Base-by-base conservation (phyloP, 2,888 invertebrate genomes). In the Lumbricus terrestris region DNA sequence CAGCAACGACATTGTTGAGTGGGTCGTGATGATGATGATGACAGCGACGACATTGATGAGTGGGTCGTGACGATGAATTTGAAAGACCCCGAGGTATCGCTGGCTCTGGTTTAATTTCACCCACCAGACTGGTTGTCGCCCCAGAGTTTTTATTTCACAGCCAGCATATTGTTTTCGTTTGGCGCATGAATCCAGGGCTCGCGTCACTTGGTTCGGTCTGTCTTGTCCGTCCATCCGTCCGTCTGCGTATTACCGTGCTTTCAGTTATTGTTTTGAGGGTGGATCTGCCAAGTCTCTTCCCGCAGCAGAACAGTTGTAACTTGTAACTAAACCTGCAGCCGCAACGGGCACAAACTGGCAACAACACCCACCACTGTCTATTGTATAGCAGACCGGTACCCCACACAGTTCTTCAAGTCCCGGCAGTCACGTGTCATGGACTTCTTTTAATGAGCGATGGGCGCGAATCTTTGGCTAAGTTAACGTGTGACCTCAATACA, bases 131-230 rank as follows among this genome's bases (percentile, higher is more conserved):
- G 8, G 8, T 69, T 69, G n/a, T n/a, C 69, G 69, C 69, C 69
- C 69, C 11, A 69, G 69, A 69, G 69, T n/a, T 69, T 69, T 69
- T 69, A n/a, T n/a, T 69, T 69, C 69, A 69, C 69, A 69, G 29
- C n/a, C 69, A n/a, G n/a, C n/a, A n/a, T n/a, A n/a, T 69, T 69
- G 69, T 69, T 69, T n/a, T 69, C 69, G n/a, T 69, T 69, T 69
- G 29, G 69, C 69, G 69, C n/a, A n/a, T n/a, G n/a, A 69, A 69
- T 69, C 29, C 69, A 69, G 69, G 69, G 69, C 29, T 69, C 6
- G 29, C n/a, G 4, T 6, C n/a, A 11, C 29, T n/a, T n/a, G 29
- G 69, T 69, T 69, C 29, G 6, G n/a, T 3, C 69, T 42, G 42
- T 42, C 42, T 47, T 20, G 69, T 29, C n/a, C n/a, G 69, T 69